Evolutionary conservation across 2,797 vertebrate genomes (phyloP), one percentile per base, ranked within the genome.

Genomic region (Petrocephalus sullivani): DNA sequence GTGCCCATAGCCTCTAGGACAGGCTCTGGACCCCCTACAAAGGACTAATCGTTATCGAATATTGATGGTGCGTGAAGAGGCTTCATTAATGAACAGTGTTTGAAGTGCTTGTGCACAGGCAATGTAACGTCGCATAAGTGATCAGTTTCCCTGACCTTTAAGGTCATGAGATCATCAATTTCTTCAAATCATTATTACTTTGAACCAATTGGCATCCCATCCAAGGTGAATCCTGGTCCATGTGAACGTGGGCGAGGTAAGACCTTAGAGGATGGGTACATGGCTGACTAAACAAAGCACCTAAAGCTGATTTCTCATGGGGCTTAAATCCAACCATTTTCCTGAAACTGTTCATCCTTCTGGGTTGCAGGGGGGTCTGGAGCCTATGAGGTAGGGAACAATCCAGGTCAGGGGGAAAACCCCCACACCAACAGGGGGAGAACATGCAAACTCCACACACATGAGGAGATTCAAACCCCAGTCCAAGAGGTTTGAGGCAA

Each of bases 21-120:
- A 41, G 41, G 41, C 41, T 41, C 41, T 46, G 41, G 41, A 46
- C 41, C 49, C 49, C 64, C 28, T 71, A 4, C 33, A 71, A 5
- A 16, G 12, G 21, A 71, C 33, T 14, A 71, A 14, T 71, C 1
- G 28, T 14, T 71, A 71, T 33, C 37, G 12, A 71, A 71, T 37
- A 71, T 37, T 28, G 33, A 33, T 82, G 87, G 58, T 89, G 90
- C 90, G 90, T 93, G 89, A 91, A 89, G 83, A 86, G 89, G 71
- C 89, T 91, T 95, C 90, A 95, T 95, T 95, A 94, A 93, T 93
- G 93, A 90, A 90, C 88, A 85, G 90, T 87, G 89, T 93, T 93
- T 94, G 92, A 93, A 89, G 92, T 67, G 89, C 78, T 91, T 85
- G 87, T 90, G 91, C 88, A 89, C 75, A 58, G 58, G 71, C 5